Base-by-base conservation (phyloP, 2,888 invertebrate species). In the Suillia variegata region DNA sequence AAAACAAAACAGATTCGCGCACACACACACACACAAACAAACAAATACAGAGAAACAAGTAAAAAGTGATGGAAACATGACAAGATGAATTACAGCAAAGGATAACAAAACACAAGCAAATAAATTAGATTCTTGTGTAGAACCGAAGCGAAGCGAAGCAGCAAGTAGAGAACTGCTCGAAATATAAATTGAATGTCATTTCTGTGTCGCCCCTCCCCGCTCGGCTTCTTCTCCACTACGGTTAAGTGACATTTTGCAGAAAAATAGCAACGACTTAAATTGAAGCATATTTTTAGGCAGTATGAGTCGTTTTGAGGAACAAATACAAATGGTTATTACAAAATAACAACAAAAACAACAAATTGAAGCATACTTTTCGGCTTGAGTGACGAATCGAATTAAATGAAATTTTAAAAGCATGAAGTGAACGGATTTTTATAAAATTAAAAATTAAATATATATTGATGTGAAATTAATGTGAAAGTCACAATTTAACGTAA, bases 201-300 rank as follows among this genome's bases (percentile, higher is more conserved):
- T 8, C 38, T 12, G 31, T 12, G 31, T 12, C 31, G 31, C 31
- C 5, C 31, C 31, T 5, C 31, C 5, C 31, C 31, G 31, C 31
- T 8, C 31, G 6, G 31, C 31, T n/a, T n/a, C n/a, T n/a, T n/a
- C n/a, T n/a, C n/a, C n/a, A n/a, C n/a, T n/a, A n/a, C n/a, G n/a
- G 26, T 26, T 5, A 38, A 38, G 38, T 38, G 38, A 31, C 5
- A 31, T 31, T 5, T 31, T 31, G 38, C n/a, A 13, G 38, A 38
- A 3, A 26, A 26, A n/a, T n/a, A 33, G 54, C 38, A 31, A 52
- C 56, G 61, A 33, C 52, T 24, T 59, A 63, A 67, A 62, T 65
- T 58, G 59, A 62, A 54, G 58, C 58, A 62, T 61, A 58, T 58
- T 57, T 57, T 47, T 56, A 56, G 63, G 59, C 47, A 51, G 24